These are phyloP conservation scores for Lacerta bilineata DNA, from an alignment of 2,797 vertebrate genomes.

Conservation along the genomic window DNA sequence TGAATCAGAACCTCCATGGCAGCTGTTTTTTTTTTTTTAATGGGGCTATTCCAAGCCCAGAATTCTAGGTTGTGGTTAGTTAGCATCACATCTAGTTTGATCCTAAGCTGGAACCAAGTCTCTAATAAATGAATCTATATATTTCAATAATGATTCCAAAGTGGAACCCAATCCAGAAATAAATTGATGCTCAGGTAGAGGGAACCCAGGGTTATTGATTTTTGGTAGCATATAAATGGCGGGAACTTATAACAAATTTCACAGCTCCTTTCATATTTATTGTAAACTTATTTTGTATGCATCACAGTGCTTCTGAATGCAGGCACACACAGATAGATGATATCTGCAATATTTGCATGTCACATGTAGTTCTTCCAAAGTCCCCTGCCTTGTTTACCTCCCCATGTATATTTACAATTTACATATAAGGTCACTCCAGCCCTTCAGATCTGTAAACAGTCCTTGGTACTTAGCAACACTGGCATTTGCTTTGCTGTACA, in stretches of 20 bases:
- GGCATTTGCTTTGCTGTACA: constrained; percentile 30
- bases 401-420: background rate
- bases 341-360: constrained; percentile 35
- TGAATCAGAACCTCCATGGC: no score
- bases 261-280: background rate
- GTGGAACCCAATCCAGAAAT: background rate
- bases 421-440: constrained; percentile 52
- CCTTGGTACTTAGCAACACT: constrained; percentile 62
- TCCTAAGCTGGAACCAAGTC: background rate
- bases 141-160: background rate
- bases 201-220: no score
- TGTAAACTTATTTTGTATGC: constrained; percentile 12
- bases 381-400: constrained; percentile 37
- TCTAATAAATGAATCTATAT: background rate
- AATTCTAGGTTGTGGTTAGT: no score
- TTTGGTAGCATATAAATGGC: background rate
- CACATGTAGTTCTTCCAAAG: constrained; percentile 13
- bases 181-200: background rate
- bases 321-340: background rate
- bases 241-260: background rate
- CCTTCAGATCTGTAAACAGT: constrained; percentile 61
- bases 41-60: no score
- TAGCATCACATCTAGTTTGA: background rate
- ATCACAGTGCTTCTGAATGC: background rate
- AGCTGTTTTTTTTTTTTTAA: no score